Evolutionary conservation across 2,113 vertebrate genomes (phyloP), one percentile per base, ranked within the genome.

Genomic region (Casuarius casuarius): DNA sequence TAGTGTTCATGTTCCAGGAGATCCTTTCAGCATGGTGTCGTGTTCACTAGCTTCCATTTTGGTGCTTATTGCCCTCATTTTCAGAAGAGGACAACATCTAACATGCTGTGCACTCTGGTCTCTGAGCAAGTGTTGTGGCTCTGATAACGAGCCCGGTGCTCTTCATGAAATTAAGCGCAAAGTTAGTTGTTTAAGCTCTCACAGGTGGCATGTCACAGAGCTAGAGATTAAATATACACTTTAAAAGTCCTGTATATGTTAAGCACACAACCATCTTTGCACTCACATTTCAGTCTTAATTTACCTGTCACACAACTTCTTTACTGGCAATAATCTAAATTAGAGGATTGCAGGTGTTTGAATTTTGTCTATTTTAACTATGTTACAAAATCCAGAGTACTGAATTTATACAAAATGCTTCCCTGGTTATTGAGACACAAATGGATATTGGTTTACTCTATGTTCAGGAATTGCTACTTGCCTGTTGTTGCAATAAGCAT

Each of bases 381-480:
- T 42, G 11, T 82, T 80, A 46, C 15, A 58, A 91, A 89, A 92
- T 74, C 23, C 15, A 35, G 31, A 78, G 25, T 48, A 28, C 35
- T 63, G 83, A 79, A 81, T 33, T 61, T 9, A 48, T 49, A 79
- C 35, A 84, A 71, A 88, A 78, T 12, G 46, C 13, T n/a, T 88
- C 68, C 9, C 75, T 62, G n/a, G 49, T 92, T 84, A 83, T 63
- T 92, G 82, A 93, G 96, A 92, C 72, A 52, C 61, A 82, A 70
- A 88, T 65, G 46, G 76, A 51, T 92, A 72, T 62, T 46, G 26
- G 72, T 33, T 63, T 96, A 89, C 59, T 20, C 5, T 61, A 15
- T 68, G 65, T 88, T 90, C 67, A 85, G 85, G 81, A 90, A 84
- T 84, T 92, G 40, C 65, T 88, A 9, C 95, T 81, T 94, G 74